A percentile compares a stretch with the other conserved stretches of the same genome.
Evolutionary conservation across 1,140 invertebrate genomes (phyloP).

Genomic region (Leptonema lineaticorne): DNA sequence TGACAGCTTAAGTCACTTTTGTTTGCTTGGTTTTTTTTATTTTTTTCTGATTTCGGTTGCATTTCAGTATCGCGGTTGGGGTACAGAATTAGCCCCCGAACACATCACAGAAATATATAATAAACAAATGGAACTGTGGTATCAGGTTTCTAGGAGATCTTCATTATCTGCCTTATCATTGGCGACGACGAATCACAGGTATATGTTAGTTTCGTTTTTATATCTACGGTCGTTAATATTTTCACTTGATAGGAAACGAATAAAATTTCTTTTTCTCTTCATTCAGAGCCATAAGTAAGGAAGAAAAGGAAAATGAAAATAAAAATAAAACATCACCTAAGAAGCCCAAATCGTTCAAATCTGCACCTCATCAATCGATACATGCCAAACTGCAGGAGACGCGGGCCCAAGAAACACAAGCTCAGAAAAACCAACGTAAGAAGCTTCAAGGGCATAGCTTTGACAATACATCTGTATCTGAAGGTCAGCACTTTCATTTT

Average conservation of each 20-base stretch:
- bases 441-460: conserved; percentile 56
- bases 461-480: conserved; percentile 49
- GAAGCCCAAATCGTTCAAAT: conserved; percentile 58
- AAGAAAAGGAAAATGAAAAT: conserved; percentile 84
- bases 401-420: conserved; percentile 52
- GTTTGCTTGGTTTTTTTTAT: too few relatives aligned
- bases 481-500: conserved; percentile 40
- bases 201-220: conserved; percentile 42
- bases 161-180: conserved; percentile 85
- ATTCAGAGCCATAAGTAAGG: conserved; percentile 74
- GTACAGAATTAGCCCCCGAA: conserved; percentile 79
- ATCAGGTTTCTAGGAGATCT: conserved; percentile 83
- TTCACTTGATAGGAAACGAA: too few relatives aligned
- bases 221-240: too few relatives aligned
- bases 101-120: conserved; percentile 74
- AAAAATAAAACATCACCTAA: conserved; percentile 64
- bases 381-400: conserved; percentile 56
- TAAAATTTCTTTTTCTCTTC: too few relatives aligned
- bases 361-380: conserved; percentile 56
- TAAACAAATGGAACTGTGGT: conserved; percentile 82
- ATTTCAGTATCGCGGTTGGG: conserved; percentile 83
- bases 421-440: conserved; percentile 54
- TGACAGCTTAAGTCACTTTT: too few relatives aligned
- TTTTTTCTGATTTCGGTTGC: too few relatives aligned
- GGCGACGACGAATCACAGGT: conserved; percentile 80